phyloP scores from a whole-genome alignment of 2,113 vertebrate species.

The Carassius auratus region DNA sequence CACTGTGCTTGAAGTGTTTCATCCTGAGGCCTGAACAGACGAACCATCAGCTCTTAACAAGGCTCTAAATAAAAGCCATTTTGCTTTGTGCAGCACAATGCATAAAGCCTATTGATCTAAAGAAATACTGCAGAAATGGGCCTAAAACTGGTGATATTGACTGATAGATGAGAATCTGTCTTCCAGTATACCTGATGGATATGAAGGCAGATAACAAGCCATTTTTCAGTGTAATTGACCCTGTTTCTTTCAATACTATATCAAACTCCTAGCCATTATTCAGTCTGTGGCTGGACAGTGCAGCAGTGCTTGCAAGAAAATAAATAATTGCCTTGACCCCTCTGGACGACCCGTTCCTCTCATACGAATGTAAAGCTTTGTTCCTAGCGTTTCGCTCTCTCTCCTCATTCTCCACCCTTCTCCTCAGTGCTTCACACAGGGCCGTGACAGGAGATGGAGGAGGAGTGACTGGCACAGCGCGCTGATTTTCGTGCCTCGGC shows the following conservation, averaged over 20 bases:
- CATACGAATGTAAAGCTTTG: constrained; percentile 17
- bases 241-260: not conserved
- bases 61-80: not conserved
- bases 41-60: not conserved
- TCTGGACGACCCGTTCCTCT: not conserved
- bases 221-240: not conserved
- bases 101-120: not conserved
- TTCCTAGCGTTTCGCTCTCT: constrained; percentile 25
- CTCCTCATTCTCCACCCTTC: not conserved
- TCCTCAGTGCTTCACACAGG: not conserved
- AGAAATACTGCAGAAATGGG: not conserved
- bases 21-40: not conserved
- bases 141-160: not conserved
- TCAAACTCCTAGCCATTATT: not conserved
- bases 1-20: not conserved
- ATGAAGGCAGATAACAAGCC: not conserved
- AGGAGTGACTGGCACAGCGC: not conserved
- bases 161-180: not conserved
- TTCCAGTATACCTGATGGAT: not conserved
- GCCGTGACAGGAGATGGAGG: not conserved
- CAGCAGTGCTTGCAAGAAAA: not conserved
- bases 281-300: not conserved
- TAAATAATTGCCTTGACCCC: not conserved
- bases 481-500: constrained; percentile 44
- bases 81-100: constrained; percentile 2